phyloP scores from a whole-genome alignment of 2,888 invertebrate genomes.

The Rugalucina vietnamica region DNA sequence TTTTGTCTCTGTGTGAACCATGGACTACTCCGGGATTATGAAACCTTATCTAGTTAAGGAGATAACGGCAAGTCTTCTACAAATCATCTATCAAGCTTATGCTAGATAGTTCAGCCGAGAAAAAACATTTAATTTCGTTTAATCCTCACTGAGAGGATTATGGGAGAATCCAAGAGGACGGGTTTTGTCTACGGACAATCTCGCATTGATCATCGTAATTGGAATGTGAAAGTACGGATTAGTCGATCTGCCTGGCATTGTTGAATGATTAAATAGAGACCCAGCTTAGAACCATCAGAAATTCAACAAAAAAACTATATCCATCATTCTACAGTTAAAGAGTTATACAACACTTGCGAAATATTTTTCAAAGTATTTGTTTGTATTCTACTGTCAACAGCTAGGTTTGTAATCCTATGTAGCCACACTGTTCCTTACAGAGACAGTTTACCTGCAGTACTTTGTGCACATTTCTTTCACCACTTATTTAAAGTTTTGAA shows the following conservation, averaged over 20 bases:
- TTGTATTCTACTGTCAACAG: no score
- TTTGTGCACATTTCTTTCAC: no score
- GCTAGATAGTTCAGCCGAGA: constrained; percentile 46
- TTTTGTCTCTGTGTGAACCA: not conserved
- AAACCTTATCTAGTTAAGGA: constrained; percentile 31
- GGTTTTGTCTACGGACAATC: constrained; percentile 27
- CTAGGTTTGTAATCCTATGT: no score
- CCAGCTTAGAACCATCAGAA: no score
- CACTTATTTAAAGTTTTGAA: no score
- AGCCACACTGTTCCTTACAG: no score
- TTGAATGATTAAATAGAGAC: no score
- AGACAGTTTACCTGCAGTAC: no score
- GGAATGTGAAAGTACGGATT: constrained; percentile 26
- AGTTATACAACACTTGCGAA: no score
- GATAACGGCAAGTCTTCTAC: constrained; percentile 13
- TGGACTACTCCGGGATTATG: constrained; percentile 11
- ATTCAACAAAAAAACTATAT: no score
- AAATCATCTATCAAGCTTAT: constrained; percentile 58
- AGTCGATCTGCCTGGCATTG: constrained; percentile 8
- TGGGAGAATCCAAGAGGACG: not conserved
- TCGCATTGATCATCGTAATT: constrained; percentile 18
- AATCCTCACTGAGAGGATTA: constrained; percentile 60
- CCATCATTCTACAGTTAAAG: no score
- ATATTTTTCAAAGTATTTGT: no score
- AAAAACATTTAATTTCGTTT: constrained; percentile 62